These are phyloP conservation scores for Tipula lateralis DNA, from an alignment of 2,888 invertebrate genomes.

Conservation along the genomic window DNA sequence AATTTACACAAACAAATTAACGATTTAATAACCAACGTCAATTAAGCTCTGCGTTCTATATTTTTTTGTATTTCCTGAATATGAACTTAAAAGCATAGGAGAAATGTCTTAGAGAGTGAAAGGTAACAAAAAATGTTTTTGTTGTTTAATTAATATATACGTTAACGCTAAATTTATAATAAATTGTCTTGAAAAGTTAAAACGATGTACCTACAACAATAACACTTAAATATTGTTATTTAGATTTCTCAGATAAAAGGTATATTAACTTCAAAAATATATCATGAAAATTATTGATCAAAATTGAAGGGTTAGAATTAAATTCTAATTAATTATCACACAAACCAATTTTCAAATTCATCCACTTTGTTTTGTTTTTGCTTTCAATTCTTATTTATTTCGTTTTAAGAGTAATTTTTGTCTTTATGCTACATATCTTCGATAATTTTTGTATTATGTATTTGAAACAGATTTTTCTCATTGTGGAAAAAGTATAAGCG, in stretches of 20 bases:
- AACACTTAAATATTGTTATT: background rate
- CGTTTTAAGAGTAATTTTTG: background rate
- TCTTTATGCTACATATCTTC: slow-evolving; percentile 9
- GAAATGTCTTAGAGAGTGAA: too few relatives aligned
- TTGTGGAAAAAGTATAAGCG: slow-evolving; percentile 27
- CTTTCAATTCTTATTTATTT: slow-evolving; percentile 1
- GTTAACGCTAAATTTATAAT: background rate
- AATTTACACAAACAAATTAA: too few relatives aligned
- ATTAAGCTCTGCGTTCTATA: too few relatives aligned
- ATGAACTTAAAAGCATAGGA: too few relatives aligned
- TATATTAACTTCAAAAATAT: background rate
- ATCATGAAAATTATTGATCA: background rate
- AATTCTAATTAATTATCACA: slow-evolving; percentile 27
- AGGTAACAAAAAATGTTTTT: too few relatives aligned
- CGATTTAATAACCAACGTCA: too few relatives aligned
- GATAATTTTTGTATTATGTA: background rate
- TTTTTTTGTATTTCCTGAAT: too few relatives aligned
- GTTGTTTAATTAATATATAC: background rate
- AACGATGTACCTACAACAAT: background rate
- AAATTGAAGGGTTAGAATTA: slow-evolving; percentile 27
- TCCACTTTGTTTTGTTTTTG: background rate
- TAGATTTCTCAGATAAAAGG: background rate
- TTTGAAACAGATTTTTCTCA: slow-evolving; percentile 27
- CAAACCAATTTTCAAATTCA: slow-evolving; percentile 25
- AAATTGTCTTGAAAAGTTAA: background rate